Evolutionary conservation across 35 echinoderm and acorn worm genomes (phyloP), one percentile per base, ranked within the genome.

Genomic region (Chiridota heheva): DNA sequence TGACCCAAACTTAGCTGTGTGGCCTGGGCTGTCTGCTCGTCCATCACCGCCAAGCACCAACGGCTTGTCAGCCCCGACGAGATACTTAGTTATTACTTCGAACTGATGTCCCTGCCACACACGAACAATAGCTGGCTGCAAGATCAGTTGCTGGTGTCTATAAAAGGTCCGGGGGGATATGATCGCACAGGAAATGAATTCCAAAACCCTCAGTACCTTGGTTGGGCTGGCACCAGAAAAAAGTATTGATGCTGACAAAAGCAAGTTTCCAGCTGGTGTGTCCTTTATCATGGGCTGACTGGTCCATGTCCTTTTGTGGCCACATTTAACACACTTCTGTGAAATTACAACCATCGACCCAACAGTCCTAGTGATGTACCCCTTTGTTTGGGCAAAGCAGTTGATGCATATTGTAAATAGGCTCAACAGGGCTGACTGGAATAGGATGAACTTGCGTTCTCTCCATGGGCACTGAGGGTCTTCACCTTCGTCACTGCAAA

Each of bases 231-330:
- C 60, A 22, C 85, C 75, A 18, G 85, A 60, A 80, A 80, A 88
- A 37, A 88, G 63, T 4, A 78, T 88, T 29, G 85, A 61, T 31
- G 42, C 61, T 61, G 78, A 83, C 25, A 90, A 59, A 6, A 90
- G 69, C 51, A 90, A 43, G 58, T 90, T 90, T 58, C 87, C 87
- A 26, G 87, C 87, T 51, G 87, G 87, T 1, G 72, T 77, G 32
- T 74, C 58, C 48, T 66, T 60, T 31, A 84, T 84, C 16, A 63
- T 39, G 0, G 80, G 80, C 49, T 90, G 88, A 51, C 88, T 90
- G 31, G 16, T 26, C 88, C 88, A 84, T 40, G 40, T 30, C 24
- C 67, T 16, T 17, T 48, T 12, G 40, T 44, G 58, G 17, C 42
- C 22, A 62, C 80, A 84, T 8, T 17, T 67, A 4, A 38, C 13